phyloP scores from a whole-genome alignment of 2,888 invertebrate genomes.

The Cheilosia variabilis region DNA sequence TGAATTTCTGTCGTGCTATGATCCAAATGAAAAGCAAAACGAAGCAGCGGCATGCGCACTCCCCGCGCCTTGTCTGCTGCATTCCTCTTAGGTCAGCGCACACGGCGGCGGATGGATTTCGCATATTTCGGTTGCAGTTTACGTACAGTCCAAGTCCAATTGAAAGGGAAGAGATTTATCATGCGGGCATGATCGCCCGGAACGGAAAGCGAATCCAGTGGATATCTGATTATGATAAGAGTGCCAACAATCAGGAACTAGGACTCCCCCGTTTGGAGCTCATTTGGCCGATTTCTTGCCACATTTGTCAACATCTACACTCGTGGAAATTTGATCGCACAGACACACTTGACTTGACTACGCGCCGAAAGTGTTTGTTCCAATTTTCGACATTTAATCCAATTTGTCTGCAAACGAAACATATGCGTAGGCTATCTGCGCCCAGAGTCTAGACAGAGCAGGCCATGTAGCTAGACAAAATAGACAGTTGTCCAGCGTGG shows the following conservation, averaged over 20 bases:
- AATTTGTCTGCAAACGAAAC: constrained; percentile 70
- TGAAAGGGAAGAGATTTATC: constrained; percentile 52
- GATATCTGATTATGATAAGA: neutral
- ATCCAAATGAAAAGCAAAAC: constrained; percentile 51
- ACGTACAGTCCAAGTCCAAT: constrained; percentile 10
- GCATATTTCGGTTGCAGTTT: constrained; percentile 54
- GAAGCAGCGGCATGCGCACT: neutral
- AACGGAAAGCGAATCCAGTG: neutral
- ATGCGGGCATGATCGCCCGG: constrained; percentile 32
- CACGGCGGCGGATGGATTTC: constrained; percentile 43
- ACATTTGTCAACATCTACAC: neutral
- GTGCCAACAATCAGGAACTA: neutral
- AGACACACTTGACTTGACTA: constrained; percentile 19
- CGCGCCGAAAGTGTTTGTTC: constrained; percentile 56
- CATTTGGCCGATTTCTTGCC: neutral
- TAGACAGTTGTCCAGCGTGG: constrained; percentile 30
- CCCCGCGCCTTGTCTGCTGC: constrained; percentile 12
- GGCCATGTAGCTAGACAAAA: constrained; percentile 30
- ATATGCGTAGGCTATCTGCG: constrained; percentile 61
- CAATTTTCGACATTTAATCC: constrained; percentile 75
- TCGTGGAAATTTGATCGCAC: constrained; percentile 1
- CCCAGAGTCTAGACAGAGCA: constrained; percentile 56
- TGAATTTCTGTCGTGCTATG: constrained; percentile 74
- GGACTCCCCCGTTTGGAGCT: neutral
- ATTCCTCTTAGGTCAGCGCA: constrained; percentile 58